Percentiles rank a stretch among this genome's conserved stretches.
Evolutionary conservation across 2,113 vertebrate genomes (phyloP).

Genomic region (Trogon melanurus): DNA sequence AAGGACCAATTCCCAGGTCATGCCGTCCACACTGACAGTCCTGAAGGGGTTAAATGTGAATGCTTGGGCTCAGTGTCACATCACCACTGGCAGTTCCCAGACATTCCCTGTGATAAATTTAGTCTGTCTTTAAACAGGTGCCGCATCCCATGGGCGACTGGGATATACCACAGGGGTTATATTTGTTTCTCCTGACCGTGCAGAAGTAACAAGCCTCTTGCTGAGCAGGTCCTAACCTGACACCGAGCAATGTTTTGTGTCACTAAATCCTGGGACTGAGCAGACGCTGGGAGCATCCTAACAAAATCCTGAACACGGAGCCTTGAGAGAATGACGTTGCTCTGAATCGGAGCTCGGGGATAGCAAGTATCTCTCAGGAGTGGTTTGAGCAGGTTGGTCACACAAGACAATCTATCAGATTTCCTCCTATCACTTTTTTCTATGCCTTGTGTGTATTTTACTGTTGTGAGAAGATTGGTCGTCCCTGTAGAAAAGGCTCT

Average conservation of each 20-base stretch:
- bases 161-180: neutral
- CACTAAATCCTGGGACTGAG: neutral
- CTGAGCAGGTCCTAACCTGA: neutral
- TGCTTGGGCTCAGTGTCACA: neutral
- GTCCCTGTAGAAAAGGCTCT: neutral
- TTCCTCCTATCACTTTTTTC: neutral
- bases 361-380: neutral
- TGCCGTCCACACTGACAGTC: neutral
- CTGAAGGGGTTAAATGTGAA: neutral
- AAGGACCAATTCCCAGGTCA: neutral
- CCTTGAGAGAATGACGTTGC: neutral
- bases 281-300: neutral
- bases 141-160: neutral
- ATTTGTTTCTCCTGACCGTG: neutral
- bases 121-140: constrained; percentile 5
- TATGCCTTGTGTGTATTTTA: neutral
- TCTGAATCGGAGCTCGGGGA: neutral
- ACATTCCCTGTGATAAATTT: neutral
- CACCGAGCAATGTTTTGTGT: neutral
- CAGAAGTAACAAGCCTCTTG: neutral
- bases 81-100: neutral
- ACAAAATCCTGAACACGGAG: neutral
- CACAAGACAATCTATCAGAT: neutral
- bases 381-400: neutral
- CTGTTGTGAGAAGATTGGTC: neutral